Evolutionary conservation across 2,113 vertebrate species (phyloP), one percentile per base, ranked within the genome.

Genomic region (Porphyrio hochstetteri): DNA sequence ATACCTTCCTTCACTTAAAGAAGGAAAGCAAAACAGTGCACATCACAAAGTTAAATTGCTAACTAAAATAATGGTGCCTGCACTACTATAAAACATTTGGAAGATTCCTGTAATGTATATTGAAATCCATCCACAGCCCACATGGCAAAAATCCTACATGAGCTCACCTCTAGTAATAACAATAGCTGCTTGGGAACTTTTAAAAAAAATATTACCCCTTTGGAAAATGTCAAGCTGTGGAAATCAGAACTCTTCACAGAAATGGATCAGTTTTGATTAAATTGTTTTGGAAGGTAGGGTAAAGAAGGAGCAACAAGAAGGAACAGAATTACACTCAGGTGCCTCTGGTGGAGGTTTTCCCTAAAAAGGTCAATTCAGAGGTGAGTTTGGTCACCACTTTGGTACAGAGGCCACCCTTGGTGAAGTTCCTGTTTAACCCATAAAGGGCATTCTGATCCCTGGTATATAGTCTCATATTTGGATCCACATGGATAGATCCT

Each of bases 151-250:
- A 76, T 95, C 90, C 93, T 82, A n/a, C 59, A 95, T 95, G 91
- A 97, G 93, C 70, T 96, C 95, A 96, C 63, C 50, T 94, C 93
- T 93, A 97, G 40, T 76, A 92, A 92, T 80, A 96, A 95, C 44
- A 95, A 96, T 85, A 94, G 82, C 67, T 94, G 71, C 71, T 88
- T 24, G 44, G 40, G 67, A 91, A 69, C 40, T 74, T 91, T 82
- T 76, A 35, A 95, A 65, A 55, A 92, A 94, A 96, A 94, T 82
- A 87, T 87, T 94, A 80, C 61, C 95, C 55, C 70, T 87, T 80
- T 91, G 90, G 84, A 96, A 87, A 94, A 85, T 13, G 28, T 82
- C 84, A 91, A 71, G 50, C 75, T 76, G 50, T 72, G 74, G 55
- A 91, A 89, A 87, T 55, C 40, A 76, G 40, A 90, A 89, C 44